These are phyloP conservation scores for Brachyrhaphis roseni DNA, from an alignment of 2,797 vertebrate genomes.

Conservation along the genomic window DNA sequence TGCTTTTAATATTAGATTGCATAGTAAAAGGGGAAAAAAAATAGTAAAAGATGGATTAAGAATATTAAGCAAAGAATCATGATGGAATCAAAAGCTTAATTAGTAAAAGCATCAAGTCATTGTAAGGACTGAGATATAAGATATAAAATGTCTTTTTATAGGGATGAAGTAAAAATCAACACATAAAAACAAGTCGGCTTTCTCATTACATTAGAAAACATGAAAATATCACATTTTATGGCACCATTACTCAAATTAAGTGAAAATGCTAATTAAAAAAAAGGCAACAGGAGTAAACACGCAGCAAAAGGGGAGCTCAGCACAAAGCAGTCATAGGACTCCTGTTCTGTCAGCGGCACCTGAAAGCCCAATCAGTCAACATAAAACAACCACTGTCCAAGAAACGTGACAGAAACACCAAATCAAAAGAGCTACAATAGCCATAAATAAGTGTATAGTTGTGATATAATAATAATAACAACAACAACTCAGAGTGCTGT, in stretches of 20 bases:
- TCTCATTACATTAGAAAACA: slow-evolving; percentile 25
- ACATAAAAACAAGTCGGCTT: slow-evolving; percentile 19
- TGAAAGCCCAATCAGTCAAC: slow-evolving; percentile 12
- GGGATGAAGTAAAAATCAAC: slow-evolving; percentile 20
- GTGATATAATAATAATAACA: background rate
- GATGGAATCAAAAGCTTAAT: slow-evolving; percentile 30
- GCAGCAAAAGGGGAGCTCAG: slow-evolving; percentile 12
- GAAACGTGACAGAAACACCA: slow-evolving; percentile 5
- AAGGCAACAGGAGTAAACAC: slow-evolving; percentile 41
- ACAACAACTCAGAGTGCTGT: background rate
- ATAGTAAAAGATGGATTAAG: background rate
- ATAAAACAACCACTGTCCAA: slow-evolving; percentile 23
- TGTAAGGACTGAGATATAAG: background rate
- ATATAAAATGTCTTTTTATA: slow-evolving; percentile 30
- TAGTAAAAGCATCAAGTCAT: slow-evolving; percentile 4
- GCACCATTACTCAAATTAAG: slow-evolving; percentile 53
- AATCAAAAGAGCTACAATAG: slow-evolving; percentile 33
- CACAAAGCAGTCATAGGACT: slow-evolving; percentile 16
- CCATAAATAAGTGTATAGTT: slow-evolving; percentile 45
- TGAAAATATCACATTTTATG: slow-evolving; percentile 24
- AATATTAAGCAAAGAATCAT: background rate
- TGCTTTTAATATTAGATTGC: slow-evolving; percentile 21
- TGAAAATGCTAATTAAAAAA: slow-evolving; percentile 57
- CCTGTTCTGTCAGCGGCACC: slow-evolving; percentile 13
- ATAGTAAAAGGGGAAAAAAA: slow-evolving; percentile 9